Evolutionary conservation across 2,888 invertebrate genomes (phyloP).

Genomic region (Disparrhopalites patrizii): DNA sequence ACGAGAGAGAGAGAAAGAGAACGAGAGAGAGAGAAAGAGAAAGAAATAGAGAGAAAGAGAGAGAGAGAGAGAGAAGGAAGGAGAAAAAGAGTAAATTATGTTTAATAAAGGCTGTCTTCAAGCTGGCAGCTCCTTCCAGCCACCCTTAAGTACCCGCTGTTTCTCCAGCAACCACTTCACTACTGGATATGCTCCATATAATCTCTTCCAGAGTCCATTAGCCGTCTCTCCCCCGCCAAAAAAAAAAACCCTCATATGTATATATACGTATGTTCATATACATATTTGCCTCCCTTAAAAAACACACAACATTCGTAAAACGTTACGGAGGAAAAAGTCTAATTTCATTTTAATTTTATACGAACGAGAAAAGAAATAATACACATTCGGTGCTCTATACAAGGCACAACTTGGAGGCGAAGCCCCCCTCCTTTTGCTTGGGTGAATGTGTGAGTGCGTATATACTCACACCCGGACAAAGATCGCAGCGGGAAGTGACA

Average conservation of each 20-base stretch:
- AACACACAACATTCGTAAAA: too few species aligned
- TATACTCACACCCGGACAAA: too few species aligned
- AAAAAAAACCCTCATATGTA: too few species aligned
- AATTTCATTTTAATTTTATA: slow-evolving; percentile 32
- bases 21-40: not conserved
- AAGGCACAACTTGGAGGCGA: too few species aligned
- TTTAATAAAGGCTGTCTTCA: slow-evolving; percentile 30
- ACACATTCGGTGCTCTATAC: too few species aligned
- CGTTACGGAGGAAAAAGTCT: slow-evolving; percentile 24
- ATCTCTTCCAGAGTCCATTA: too few species aligned
- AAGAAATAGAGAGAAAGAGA: slow-evolving; percentile 19
- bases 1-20: too few species aligned
- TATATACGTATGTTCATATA: not conserved
- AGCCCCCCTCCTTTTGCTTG: slow-evolving; percentile 5
- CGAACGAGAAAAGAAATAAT: too few species aligned
- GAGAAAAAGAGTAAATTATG: slow-evolving; percentile 28
- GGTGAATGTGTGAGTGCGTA: not conserved
- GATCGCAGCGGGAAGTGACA: slow-evolving; percentile 31
- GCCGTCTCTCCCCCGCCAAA: too few species aligned
- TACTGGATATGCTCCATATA: too few species aligned
- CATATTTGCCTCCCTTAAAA: not conserved
- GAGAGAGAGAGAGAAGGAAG: slow-evolving; percentile 16
- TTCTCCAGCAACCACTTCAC: too few species aligned
- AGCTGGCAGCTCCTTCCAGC: not conserved
- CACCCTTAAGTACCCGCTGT: too few species aligned